Evolutionary conservation across 2,888 invertebrate genomes (phyloP), one percentile per base, ranked within the genome.

Genomic region (Strigamia transsilvanica): DNA sequence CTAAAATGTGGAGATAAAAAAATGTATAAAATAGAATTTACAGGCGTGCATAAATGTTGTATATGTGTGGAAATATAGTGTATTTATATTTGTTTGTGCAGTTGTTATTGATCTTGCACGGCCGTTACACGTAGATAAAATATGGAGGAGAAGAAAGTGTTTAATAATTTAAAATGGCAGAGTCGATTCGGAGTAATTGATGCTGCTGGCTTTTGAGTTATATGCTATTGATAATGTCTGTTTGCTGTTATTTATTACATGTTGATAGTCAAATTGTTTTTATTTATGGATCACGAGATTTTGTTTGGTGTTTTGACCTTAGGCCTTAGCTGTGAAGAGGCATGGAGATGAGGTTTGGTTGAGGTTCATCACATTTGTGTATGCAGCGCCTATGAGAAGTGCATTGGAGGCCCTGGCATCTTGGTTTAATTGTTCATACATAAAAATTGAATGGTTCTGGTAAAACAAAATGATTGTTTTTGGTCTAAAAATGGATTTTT

Each of bases 191-290:
- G 5, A 18, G 56, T 56, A 15, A 18, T 9, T 56, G 56, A 18
- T 56, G 56, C 38, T 38, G 38, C 38, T 38, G 38, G 38, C 38
- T 18, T n/a, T 15, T 56, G 56, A 56, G 56, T 56, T 18, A 56
- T 18, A 10, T 46, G 5, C n/a, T 15, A 56, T 56, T n/a, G n/a
- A 46, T 46, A 46, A 46, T 13, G 46, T n/a, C n/a, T 9, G n/a
- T 7, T 15, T 56, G n/a, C n/a, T n/a, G 56, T 56, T 56, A 56
- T 56, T 56, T 56, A 56, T 56, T 56, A 18, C 4, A 56, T 56
- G 56, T 56, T 56, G 56, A 56, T 56, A 56, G 56, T 56, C 56
- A 56, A 27, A 18, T 56, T 56, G 56, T n/a, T 56, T 56, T 56
- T 56, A 56, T 56, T 56, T 56, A 18, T 56, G 56, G 56, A 56